Base-by-base conservation (phyloP, 2,888 invertebrate species). In the Acleris sparsana region DNA sequence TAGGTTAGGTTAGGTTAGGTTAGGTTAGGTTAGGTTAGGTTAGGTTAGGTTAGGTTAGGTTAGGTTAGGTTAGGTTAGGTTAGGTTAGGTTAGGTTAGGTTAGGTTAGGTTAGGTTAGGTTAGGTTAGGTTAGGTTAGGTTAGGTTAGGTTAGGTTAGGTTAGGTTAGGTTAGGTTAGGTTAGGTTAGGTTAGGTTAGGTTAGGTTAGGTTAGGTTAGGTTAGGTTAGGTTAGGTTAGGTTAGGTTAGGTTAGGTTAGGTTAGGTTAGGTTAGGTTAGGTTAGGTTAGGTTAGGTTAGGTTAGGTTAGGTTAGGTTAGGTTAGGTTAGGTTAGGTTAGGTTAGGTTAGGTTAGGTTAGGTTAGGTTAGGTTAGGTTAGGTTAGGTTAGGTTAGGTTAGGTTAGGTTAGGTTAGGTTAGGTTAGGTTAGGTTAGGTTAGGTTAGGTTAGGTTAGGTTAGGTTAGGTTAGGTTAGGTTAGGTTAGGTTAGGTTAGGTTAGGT, bases 131-230 rank as follows among this genome's bases (percentile, higher is more conserved):
- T n/a, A n/a, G n/a, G n/a, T n/a, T 49, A 49, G 49, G 49, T 49
- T 49, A 49, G 49, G 49, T 49, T 49, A 49, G 49, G 49, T 49
- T 49, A 49, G 49, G 49, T 49, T 49, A 49, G 49, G 49, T 49
- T 49, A 49, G 49, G 49, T 49, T 49, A 49, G 49, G 49, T 49
- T 49, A 49, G 49, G 49, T 49, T 49, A 49, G 49, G 49, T 49
- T 49, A 49, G 49, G 49, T 49, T 49, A 49, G 49, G 49, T 49
- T 49, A 49, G 49, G 49, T 49, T 49, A 49, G 49, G 49, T 49
- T 49, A 49, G 49, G 49, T 49, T 49, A 49, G 49, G 49, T 49
- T 49, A 49, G n/a, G n/a, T n/a, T n/a, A n/a, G n/a, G n/a, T n/a
- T n/a, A n/a, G n/a, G n/a, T n/a, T n/a, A n/a, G 49, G 49, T 49